Conservation (phyloP, 92 coral and sea anemone species). For the Blastomussa wellsi region DNA sequence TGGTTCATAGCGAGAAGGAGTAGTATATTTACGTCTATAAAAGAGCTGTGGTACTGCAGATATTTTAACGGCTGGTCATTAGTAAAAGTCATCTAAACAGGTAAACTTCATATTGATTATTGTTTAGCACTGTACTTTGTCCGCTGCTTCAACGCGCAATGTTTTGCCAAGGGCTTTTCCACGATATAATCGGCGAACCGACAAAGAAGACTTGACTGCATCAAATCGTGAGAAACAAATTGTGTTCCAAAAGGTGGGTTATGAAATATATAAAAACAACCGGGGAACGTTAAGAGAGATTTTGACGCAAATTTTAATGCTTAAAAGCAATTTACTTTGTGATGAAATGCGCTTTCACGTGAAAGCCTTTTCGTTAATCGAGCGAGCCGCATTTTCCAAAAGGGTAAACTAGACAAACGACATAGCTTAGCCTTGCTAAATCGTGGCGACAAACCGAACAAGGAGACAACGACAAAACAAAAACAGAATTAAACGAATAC, state of each 20-base stretch:
- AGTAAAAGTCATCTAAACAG: background rate
- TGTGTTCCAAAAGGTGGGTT: background rate
- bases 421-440: constrained; percentile 1
- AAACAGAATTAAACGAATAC: constrained; percentile 22
- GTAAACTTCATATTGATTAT: constrained; percentile 12
- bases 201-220: background rate
- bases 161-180: background rate
- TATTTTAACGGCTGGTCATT: constrained; percentile 1
- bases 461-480: constrained; percentile 25
- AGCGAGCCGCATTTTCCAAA: background rate
- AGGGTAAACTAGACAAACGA: background rate
- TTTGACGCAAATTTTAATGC: constrained; percentile 3
- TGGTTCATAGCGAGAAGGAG: background rate
- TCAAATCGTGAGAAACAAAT: background rate
- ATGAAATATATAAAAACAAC: background rate
- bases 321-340: background rate
- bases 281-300: background rate
- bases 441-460: constrained; percentile 1
- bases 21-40: background rate
- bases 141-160: background rate
- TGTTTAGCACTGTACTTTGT: constrained; percentile 10
- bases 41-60: background rate
- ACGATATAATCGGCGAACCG: background rate
- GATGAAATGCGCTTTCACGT: constrained; percentile 17
- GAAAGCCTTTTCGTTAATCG: constrained; percentile 11